Conservation (phyloP, 2,888 invertebrate genomes). For the Patella pellucida region DNA sequence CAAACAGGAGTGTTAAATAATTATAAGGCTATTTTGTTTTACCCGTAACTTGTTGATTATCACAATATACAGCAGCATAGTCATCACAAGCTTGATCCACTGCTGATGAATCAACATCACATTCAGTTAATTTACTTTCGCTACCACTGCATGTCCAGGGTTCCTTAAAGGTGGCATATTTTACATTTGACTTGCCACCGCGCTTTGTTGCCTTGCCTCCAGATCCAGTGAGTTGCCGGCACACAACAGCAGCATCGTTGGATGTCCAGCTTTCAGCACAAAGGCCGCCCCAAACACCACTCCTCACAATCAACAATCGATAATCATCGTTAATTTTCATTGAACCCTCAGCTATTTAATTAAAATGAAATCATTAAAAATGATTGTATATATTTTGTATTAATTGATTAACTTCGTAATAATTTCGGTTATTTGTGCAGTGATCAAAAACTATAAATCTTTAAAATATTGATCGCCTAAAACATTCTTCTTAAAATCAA, state of each 20-base stretch:
- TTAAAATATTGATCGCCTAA: no score
- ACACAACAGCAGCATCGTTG: background rate
- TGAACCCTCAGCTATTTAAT: background rate
- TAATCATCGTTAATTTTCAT: background rate
- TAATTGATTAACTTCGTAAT: no score
- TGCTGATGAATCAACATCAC: background rate
- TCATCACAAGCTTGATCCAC: background rate
- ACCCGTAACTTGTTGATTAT: background rate
- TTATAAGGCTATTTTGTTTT: background rate
- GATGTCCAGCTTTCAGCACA: background rate
- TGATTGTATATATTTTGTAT: no score
- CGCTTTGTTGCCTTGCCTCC: background rate
- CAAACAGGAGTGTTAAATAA: no score
- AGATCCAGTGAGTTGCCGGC: background rate
- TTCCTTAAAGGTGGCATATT: background rate
- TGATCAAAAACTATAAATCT: no score
- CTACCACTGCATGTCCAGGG: background rate
- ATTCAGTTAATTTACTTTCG: background rate
- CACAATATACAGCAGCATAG: background rate
- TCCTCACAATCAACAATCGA: background rate
- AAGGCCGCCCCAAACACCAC: constrained; percentile 2
- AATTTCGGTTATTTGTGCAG: no score
- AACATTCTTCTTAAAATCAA: no score
- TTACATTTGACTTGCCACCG: background rate
- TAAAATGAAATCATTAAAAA: no score